Conservation (phyloP, 2,888 invertebrate species). For the Catocala nupta region DNA sequence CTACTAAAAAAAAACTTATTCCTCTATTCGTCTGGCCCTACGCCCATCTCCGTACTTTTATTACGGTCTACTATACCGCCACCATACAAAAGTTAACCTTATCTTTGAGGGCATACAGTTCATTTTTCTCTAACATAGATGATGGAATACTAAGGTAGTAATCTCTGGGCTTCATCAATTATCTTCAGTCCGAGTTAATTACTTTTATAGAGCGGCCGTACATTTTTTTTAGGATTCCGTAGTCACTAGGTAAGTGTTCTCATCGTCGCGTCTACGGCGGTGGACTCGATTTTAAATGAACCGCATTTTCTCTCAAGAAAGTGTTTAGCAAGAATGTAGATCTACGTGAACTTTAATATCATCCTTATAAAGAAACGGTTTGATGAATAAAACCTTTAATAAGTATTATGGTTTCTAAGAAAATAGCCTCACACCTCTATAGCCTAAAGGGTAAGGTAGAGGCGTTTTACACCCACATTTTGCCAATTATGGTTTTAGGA, state of each 20-base stretch:
- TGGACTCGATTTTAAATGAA: slow-evolving; percentile 10
- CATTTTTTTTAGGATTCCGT: slow-evolving; percentile 53
- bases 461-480: no score
- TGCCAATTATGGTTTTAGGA: no score
- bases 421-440: no score
- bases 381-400: background rate
- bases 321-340: background rate
- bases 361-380: background rate
- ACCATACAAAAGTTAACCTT: slow-evolving; percentile 44
- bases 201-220: slow-evolving; percentile 83
- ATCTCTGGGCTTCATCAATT: slow-evolving; percentile 86
- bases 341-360: background rate
- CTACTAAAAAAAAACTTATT: slow-evolving; percentile 71
- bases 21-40: slow-evolving; percentile 73
- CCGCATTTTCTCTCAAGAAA: slow-evolving; percentile 2
- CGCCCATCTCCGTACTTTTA: slow-evolving; percentile 78
- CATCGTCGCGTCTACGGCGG: slow-evolving; percentile 58
- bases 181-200: slow-evolving; percentile 85
- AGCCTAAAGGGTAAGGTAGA: no score
- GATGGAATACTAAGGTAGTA: slow-evolving; percentile 71
- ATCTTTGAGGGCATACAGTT: slow-evolving; percentile 31
- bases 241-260: slow-evolving; percentile 60
- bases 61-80: slow-evolving; percentile 55
- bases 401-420: no score
- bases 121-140: slow-evolving; percentile 33